These are phyloP conservation scores for Apostichopus californicus DNA, from an alignment of 35 echinoderm and acorn worm species.

Conservation along the genomic window DNA sequence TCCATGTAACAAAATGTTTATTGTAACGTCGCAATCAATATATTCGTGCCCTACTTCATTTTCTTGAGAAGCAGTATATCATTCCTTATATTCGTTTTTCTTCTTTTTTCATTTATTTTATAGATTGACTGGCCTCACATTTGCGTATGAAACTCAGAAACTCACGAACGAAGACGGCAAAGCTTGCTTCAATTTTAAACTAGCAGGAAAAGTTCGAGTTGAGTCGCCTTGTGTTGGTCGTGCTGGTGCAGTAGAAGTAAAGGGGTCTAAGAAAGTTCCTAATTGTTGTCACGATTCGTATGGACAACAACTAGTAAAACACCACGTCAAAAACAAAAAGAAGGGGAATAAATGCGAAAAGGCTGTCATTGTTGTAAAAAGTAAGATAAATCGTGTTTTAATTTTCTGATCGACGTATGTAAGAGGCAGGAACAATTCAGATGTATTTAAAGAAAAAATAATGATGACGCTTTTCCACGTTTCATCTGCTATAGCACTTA, in stretches of 20 bases:
- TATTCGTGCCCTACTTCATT: too few species aligned
- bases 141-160: neutral
- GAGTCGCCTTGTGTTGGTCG: neutral
- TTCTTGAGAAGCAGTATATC: too few species aligned
- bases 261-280: neutral
- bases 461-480: too few species aligned
- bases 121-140: conserved; percentile 2
- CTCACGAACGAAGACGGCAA: conserved; percentile 5
- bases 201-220: neutral
- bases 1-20: too few species aligned
- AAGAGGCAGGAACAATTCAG: too few species aligned
- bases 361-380: neutral
- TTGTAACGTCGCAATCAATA: too few species aligned
- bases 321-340: conserved; percentile 35
- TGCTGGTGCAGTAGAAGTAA: neutral
- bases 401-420: too few species aligned
- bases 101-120: neutral
- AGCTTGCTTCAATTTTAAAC: conserved; percentile 44
- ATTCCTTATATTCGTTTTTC: neutral
- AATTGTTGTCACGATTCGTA: neutral
- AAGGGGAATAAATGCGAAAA: neutral
- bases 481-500: neutral
- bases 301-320: conserved; percentile 6
- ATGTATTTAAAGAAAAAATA: too few species aligned
- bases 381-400: neutral